Conservation (phyloP, 2,797 vertebrate species). For the Poecilia gillii region DNA sequence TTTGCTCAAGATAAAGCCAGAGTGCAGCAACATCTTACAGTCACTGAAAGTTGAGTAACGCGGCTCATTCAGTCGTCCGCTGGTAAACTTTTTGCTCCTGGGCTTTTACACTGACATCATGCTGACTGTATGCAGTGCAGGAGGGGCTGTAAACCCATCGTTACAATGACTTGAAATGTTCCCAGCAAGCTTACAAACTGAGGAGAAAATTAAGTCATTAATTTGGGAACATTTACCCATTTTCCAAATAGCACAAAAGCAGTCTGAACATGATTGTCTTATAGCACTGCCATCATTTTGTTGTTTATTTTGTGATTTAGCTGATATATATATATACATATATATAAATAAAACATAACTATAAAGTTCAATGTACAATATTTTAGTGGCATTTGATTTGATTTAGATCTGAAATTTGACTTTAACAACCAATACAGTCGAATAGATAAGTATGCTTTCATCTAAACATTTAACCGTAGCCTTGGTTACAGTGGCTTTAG, state of each 20-base stretch:
- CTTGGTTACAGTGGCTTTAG: not conserved
- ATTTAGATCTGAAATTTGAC: not conserved
- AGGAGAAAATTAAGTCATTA: not conserved
- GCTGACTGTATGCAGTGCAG: not conserved
- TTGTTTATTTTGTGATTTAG: not conserved
- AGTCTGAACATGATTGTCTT: not conserved
- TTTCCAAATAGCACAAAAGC: not conserved
- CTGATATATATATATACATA: not conserved
- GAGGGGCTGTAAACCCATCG: not conserved
- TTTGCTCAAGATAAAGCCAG: constrained; percentile 48
- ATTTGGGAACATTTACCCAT: not conserved
- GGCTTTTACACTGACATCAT: not conserved
- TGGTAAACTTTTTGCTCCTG: not conserved
- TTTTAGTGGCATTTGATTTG: not conserved
- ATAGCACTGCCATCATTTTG: not conserved
- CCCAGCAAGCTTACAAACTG: not conserved
- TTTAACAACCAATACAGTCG: not conserved
- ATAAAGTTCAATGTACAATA: not conserved
- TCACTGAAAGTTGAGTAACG: not conserved
- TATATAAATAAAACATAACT: not conserved
- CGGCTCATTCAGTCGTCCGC: not conserved
- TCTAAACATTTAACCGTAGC: not conserved
- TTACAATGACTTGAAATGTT: not conserved
- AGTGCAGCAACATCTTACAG: not conserved
- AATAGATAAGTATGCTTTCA: not conserved